Evolutionary conservation across 2,113 vertebrate genomes (phyloP).

Genomic region (Pelecanus crispus): DNA sequence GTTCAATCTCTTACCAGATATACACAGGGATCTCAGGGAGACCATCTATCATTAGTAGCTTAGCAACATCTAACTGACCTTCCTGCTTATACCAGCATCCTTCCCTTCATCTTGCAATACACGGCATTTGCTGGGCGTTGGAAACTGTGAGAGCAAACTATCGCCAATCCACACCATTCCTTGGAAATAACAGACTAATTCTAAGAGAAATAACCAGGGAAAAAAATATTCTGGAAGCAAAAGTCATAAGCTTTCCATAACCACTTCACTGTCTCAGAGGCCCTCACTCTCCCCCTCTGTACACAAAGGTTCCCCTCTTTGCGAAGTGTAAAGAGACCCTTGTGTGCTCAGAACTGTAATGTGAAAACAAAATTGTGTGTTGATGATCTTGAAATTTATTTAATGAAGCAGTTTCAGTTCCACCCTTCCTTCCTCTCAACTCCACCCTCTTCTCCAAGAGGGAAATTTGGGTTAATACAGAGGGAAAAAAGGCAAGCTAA

Average conservation of each 20-base stretch:
- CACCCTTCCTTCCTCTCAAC: slow-evolving; percentile 32
- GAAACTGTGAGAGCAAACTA: neutral
- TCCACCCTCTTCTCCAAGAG: slow-evolving; percentile 1
- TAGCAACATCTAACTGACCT: neutral
- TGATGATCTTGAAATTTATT: neutral
- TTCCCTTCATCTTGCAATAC: neutral
- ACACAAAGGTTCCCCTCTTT: neutral
- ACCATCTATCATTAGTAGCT: neutral
- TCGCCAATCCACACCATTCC: neutral
- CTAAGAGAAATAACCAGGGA: neutral
- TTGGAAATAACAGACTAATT: neutral
- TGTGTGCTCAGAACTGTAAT: neutral
- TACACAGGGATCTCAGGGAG: neutral
- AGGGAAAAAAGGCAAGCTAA: neutral
- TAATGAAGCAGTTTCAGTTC: neutral
- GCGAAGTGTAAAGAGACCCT: neutral
- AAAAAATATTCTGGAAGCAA: neutral
- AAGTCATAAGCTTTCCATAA: neutral
- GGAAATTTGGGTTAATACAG: neutral
- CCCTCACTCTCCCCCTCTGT: neutral
- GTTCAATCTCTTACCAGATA: neutral
- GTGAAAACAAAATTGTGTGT: neutral
- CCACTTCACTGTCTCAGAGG: neutral
- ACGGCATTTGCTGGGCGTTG: neutral
- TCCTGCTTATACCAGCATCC: neutral